Base-by-base conservation (phyloP, 2,888 invertebrate genomes). In the Suillia variegata region DNA sequence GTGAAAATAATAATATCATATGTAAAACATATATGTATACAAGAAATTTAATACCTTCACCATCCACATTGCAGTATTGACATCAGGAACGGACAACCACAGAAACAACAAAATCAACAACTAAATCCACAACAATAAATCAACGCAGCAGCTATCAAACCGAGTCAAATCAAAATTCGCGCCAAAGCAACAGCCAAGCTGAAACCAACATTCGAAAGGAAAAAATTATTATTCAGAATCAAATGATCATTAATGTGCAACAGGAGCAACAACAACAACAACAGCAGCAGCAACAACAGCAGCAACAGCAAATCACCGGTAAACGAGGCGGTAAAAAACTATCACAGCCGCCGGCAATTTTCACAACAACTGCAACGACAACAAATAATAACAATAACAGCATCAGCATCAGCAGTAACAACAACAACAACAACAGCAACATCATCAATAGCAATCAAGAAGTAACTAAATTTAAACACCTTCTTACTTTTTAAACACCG, bases 41-140 rank as follows among this genome's bases (percentile, higher is more conserved):
- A n/a, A n/a, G n/a, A n/a, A n/a, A n/a, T n/a, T n/a, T n/a, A n/a
- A n/a, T n/a, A n/a, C n/a, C n/a, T n/a, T n/a, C n/a, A n/a, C n/a
- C n/a, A n/a, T n/a, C n/a, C n/a, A n/a, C n/a, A n/a, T 65, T 71
- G 15, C 62, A 81, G 81, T 81, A 81, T 81, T 81, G 81, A 81
- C 81, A 81, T 78, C 79, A 80, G 80, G 80, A 80, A 81, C 78
- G 78, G 73, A 69, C 72, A 70, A 56, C 66, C 84, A 71, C 71
- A 84, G 56, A 80, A 84, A 12, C 85, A 85, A 67, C 84, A 83
- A 80, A 84, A 84, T 63, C 84, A 84, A 62, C 81, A 83, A 33
- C 65, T 83, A 68, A 83, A 84, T 67, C 82, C 82, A 77, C 82
- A 82, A 10, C 60, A 68, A 24, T 33, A 22, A 45, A 59, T 54